A percentile compares a stretch with the other conserved stretches of the same genome.
These are phyloP conservation scores for Pyrgus malvae DNA, from an alignment of 2,888 invertebrate genomes.

Conservation along the genomic window DNA sequence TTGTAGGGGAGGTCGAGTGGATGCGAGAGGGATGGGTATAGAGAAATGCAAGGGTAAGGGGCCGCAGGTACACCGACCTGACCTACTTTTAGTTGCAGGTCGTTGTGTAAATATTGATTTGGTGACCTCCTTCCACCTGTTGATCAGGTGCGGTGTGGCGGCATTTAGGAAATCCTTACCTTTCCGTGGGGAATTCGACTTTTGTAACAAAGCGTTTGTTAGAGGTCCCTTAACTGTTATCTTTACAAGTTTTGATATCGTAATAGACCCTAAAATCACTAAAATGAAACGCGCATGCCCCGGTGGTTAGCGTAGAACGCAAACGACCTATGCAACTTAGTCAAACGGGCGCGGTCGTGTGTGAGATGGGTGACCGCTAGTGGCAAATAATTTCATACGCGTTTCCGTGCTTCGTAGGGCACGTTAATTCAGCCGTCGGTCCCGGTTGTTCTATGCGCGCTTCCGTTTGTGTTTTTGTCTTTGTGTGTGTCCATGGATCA, in stretches of 20 bases:
- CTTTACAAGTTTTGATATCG: background rate
- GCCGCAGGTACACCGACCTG: slow-evolving; percentile 78
- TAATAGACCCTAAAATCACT: too few species aligned
- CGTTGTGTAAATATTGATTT: slow-evolving; percentile 75
- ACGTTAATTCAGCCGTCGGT: too few species aligned
- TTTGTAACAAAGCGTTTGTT: slow-evolving; percentile 5
- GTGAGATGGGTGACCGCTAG: too few species aligned
- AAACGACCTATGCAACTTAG: too few species aligned
- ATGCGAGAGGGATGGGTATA: slow-evolving; percentile 48
- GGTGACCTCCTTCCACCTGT: slow-evolving; percentile 67
- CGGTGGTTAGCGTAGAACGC: too few species aligned
- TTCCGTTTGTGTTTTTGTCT: too few species aligned
- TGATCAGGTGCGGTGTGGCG: slow-evolving; percentile 51
- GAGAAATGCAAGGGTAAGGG: slow-evolving; percentile 72
- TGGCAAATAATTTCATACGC: too few species aligned
- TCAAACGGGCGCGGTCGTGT: too few species aligned
- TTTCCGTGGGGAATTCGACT: slow-evolving; percentile 22
- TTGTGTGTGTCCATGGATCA: too few species aligned
- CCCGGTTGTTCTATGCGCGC: too few species aligned
- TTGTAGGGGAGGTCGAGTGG: slow-evolving; percentile 35
- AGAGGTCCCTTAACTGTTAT: background rate
- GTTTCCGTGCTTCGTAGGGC: too few species aligned
- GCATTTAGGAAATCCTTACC: slow-evolving; percentile 37
- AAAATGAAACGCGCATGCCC: too few species aligned
- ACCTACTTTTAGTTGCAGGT: slow-evolving; percentile 73